Evolutionary conservation across 2,113 vertebrate species (phyloP).

Genomic region (Phrynosoma blainvillii): DNA sequence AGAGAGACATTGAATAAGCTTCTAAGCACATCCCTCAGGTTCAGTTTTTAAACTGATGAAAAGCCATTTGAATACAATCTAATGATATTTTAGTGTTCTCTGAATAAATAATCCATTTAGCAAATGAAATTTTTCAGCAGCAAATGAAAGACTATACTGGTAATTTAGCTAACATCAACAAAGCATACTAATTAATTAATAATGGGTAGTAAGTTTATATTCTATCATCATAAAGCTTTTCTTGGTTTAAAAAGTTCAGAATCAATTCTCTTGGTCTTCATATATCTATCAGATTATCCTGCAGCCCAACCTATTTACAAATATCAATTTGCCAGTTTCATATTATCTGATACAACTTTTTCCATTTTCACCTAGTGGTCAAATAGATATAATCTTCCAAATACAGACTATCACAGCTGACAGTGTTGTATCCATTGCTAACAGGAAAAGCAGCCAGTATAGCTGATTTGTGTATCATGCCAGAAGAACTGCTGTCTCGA

Average conservation of each 20-base stretch:
- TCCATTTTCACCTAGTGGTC: not conserved
- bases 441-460: conserved; percentile 88
- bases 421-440: conserved; percentile 20
- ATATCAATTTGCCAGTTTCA: conserved; percentile 4
- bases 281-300: not conserved
- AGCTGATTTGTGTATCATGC: conserved; percentile 86
- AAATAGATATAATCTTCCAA: not conserved
- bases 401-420: not conserved
- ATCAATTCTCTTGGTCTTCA: conserved; percentile 37
- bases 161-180: conserved; percentile 23
- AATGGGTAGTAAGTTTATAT: not conserved
- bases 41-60: conserved; percentile 20
- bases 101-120: conserved; percentile 29
- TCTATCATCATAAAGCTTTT: conserved; percentile 5
- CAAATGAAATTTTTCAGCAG: conserved; percentile 33
- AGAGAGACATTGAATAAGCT: conserved; percentile 20
- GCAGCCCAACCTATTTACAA: not conserved
- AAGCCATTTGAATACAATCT: conserved; percentile 30
- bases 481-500: conserved; percentile 79
- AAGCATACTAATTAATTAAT: conserved; percentile 27
- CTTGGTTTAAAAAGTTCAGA: conserved; percentile 24
- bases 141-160: conserved; percentile 35
- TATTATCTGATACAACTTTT: conserved; percentile 15
- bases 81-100: not conserved
- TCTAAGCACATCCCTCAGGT: not conserved